Base-by-base conservation (phyloP, 37 sponge, comb jelly and placozoan genomes). In the Halichondria panicea region DNA sequence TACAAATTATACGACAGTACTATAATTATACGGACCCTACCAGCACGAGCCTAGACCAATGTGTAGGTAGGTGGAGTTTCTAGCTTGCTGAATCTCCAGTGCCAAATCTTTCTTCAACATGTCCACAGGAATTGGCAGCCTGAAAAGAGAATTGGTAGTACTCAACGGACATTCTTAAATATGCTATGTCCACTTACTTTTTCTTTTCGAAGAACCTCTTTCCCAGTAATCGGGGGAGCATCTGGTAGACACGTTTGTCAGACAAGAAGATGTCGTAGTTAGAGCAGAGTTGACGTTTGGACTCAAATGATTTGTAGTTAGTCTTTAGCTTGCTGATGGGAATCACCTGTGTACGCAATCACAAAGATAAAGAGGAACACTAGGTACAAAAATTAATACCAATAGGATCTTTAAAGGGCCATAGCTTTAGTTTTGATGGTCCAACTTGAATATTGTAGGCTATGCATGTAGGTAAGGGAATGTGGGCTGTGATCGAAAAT, bases 201-300 rank as follows among this genome's bases (percentile, higher is more conserved):
- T 87, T 95, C 71, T 87, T 95, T 34, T 77, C 74, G 64, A 79
- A 85, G 81, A 95, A 95, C 31, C 74, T 76, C 76, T 95, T 95
- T n/a, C 95, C 95, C 1, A 95, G 87, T 36, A 70, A 60, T 4
- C 55, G 39, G 13, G 85, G 84, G 24, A 95, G 67, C n/a, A 67
- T 54, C 36, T 87, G 93, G 55, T 81, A 91, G 25, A 95, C 43
- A 19, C 82, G 38, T 28, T 57, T 73, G 68, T 95, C 95, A 1
- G 83, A 56, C 40, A 95, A 64, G 72, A 80, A 95, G 25, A 91
- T 34, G 32, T 91, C 89, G 52, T 85, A 95, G 21, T 44, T 60
- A n/a, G 73, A 39, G 19, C 76, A 80, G 35, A 95, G 79, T 52
- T 82, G 79, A n/a, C 85, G 58, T 53, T 71, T 75, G 15, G 81